These are phyloP conservation scores for Melangyna quadrimaculata DNA, from an alignment of 2,888 invertebrate genomes.

Conservation along the genomic window DNA sequence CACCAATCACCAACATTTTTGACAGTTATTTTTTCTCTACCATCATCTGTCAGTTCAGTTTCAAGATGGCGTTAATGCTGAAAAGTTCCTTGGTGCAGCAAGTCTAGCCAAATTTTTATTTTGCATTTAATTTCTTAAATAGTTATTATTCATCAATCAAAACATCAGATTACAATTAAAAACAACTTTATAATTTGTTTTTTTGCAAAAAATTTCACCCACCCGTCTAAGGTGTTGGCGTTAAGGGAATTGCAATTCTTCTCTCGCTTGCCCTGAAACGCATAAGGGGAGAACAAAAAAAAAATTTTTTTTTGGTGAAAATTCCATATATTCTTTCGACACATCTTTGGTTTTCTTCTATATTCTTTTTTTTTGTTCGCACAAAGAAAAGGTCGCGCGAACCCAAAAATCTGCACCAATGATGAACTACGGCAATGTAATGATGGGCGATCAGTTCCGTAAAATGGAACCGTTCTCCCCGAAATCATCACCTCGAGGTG, in stretches of 20 bases:
- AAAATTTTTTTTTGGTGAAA: neutral
- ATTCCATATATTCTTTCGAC: neutral
- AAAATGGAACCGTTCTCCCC: slow-evolving; percentile 97
- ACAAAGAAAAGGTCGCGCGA: neutral
- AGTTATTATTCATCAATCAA: slow-evolving; percentile 18
- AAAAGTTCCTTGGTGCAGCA: slow-evolving; percentile 42
- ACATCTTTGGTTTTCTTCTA: neutral
- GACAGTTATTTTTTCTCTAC: slow-evolving; percentile 70
- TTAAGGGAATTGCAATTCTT: slow-evolving; percentile 24
- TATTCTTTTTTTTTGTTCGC: neutral
- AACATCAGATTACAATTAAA: neutral
- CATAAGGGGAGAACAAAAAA: slow-evolving; percentile 48
- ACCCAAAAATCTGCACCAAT: slow-evolving; percentile 73
- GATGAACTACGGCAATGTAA: slow-evolving; percentile 84
- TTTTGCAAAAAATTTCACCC: neutral
- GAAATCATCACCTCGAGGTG: slow-evolving; percentile 97
- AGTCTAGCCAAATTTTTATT: slow-evolving; percentile 41
- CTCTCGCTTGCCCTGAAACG: slow-evolving; percentile 65
- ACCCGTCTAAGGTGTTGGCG: slow-evolving; percentile 16
- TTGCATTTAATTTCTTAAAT: slow-evolving; percentile 49
- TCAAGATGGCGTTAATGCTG: slow-evolving; percentile 74
- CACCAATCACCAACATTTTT: slow-evolving; percentile 25
- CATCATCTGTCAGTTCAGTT: slow-evolving; percentile 66
- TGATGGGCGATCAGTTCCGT: slow-evolving; percentile 96
- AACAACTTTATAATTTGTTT: neutral